phyloP scores from a whole-genome alignment of 2,888 invertebrate genomes.

The Megaustenia siamemsis region DNA sequence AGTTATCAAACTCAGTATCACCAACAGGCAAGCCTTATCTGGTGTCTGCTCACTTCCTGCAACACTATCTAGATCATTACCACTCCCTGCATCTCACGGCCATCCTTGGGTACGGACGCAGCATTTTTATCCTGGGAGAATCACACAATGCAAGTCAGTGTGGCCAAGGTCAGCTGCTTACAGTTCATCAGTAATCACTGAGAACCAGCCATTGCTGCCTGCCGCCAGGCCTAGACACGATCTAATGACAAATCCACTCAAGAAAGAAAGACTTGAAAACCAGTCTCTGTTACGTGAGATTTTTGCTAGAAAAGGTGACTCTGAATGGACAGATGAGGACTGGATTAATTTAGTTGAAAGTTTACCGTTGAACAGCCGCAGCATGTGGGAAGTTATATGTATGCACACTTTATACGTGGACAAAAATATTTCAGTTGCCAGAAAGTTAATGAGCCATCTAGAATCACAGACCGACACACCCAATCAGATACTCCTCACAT shows the following conservation, averaged over 20 bases:
- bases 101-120: background rate
- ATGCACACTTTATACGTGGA: constrained; percentile 41
- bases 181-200: background rate
- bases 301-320: constrained; percentile 15
- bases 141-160: background rate
- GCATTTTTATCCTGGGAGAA: too few relatives aligned
- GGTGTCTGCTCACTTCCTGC: too few relatives aligned
- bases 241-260: background rate
- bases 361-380: background rate
- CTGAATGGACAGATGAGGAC: constrained; percentile 31
- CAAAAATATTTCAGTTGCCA: constrained; percentile 26
- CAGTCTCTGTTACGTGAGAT: background rate
- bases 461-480: background rate
- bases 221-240: background rate
- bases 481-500: constrained; percentile 6
- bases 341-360: constrained; percentile 30
- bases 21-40: background rate
- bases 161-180: background rate
- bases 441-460: constrained; percentile 35
- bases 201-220: background rate
- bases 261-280: background rate
- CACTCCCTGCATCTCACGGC: background rate
- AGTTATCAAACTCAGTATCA: background rate
- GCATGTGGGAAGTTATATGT: constrained; percentile 43
- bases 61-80: background rate